phyloP scores from a whole-genome alignment of 2,888 invertebrate genomes.

The Cheilosia scutellata region DNA sequence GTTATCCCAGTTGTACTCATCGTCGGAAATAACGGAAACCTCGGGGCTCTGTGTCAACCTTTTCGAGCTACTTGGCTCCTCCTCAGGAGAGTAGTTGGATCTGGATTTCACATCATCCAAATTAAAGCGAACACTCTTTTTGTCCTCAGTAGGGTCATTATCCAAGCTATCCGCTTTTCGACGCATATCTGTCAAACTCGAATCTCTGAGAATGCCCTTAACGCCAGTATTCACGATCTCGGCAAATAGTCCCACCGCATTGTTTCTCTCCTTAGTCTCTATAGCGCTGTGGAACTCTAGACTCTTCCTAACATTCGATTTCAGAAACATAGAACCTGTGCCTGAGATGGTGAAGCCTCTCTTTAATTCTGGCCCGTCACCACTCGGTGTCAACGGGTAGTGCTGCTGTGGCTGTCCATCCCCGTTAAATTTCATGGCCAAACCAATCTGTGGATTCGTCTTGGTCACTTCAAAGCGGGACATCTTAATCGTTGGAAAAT shows the following conservation, averaged over 20 bases:
- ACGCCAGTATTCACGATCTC: constrained; percentile 80
- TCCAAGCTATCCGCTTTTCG: constrained; percentile 79
- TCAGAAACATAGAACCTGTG: constrained; percentile 87
- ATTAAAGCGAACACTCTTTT: constrained; percentile 90
- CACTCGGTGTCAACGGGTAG: constrained; percentile 43
- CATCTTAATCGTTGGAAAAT: constrained; percentile 81
- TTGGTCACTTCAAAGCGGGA: constrained; percentile 82
- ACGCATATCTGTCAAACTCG: constrained; percentile 84
- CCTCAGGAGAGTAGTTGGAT: constrained; percentile 79
- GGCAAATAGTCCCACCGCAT: constrained; percentile 75
- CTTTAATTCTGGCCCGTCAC: constrained; percentile 67
- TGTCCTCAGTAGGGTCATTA: constrained; percentile 86
- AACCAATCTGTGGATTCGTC: constrained; percentile 81
- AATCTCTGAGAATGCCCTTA: constrained; percentile 88
- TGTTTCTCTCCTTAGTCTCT: constrained; percentile 78
- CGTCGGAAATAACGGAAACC: constrained; percentile 80
- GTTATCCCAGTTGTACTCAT: constrained; percentile 79
- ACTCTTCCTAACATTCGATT: constrained; percentile 84
- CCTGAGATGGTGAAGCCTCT: constrained; percentile 85
- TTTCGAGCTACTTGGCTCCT: constrained; percentile 79
- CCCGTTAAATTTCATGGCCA: constrained; percentile 79
- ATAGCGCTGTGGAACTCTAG: constrained; percentile 39
- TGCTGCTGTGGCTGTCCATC: constrained; percentile 76
- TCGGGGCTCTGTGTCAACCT: constrained; percentile 80
- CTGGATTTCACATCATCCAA: constrained; percentile 81